Percentiles rank a stretch among this genome's conserved stretches.
Conservation (phyloP, 2,888 invertebrate species). For the Herminia tarsipennalis region DNA sequence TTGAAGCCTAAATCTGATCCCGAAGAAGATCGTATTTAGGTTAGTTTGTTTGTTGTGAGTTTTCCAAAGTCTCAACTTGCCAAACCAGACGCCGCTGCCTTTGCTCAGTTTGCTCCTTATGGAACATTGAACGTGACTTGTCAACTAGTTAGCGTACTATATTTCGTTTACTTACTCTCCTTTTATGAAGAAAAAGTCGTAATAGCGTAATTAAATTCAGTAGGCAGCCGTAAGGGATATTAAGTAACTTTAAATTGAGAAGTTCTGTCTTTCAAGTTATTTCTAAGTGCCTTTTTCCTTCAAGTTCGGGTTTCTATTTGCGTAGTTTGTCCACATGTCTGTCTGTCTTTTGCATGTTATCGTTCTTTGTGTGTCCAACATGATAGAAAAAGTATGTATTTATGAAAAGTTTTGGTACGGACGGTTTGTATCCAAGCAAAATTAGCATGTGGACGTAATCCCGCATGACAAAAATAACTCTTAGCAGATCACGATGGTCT, state of each 20-base stretch:
- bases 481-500: no score
- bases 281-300: no score
- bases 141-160: conserved; percentile 27
- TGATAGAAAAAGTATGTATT: no score
- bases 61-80: conserved; percentile 28
- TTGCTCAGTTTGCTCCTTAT: conserved; percentile 18
- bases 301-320: no score
- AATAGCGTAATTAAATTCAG: conserved; percentile 20
- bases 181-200: conserved; percentile 24
- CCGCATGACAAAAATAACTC: no score
- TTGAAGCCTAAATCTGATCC: conserved; percentile 22
- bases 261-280: no score
- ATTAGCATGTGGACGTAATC: no score
- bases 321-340: no score
- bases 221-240: not conserved
- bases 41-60: conserved; percentile 27
- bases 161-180: conserved; percentile 28
- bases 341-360: no score
- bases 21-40: conserved; percentile 22
- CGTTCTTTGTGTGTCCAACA: no score
- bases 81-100: conserved; percentile 20
- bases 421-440: no score
- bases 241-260: not conserved
- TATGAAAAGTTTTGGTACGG: no score
- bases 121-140: conserved; percentile 41